Base-by-base conservation (phyloP, 2,888 invertebrate genomes). In the Camponotus fellah region DNA sequence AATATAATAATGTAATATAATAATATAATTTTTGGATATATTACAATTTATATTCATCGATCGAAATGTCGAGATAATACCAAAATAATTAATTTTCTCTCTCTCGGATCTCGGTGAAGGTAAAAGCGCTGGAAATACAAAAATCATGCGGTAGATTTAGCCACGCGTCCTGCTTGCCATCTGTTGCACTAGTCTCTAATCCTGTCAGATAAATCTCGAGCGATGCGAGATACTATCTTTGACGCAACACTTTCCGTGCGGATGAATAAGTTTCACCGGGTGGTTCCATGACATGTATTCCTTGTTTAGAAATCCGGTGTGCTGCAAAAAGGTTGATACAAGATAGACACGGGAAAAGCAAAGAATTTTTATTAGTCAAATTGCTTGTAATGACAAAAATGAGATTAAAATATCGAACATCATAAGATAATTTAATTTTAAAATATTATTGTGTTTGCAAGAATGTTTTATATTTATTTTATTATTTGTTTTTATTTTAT, bases 151-250 rank as follows among this genome's bases (percentile, higher is more conserved):
- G 74, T 64, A 83, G 76, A 75, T 90, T 91, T 91, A 81, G 90
- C 89, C 90, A 92, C 91, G 90, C 91, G 91, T 88, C 71, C 90
- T 86, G 87, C 89, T 87, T 91, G 71, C 92, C 93, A 93, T 92
- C 93, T 93, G 93, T 92, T 92, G 92, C 88, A 79, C 72, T 85
- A 84, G 82, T 82, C 80, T 81, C 75, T 86, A 87, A 90, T 89
- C 86, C 87, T 71, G 81, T 81, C 85, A 60, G 34, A 60, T 86
- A 83, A 87, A 86, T 53, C 64, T 69, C 17, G 71, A 56, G 74
- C 68, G 84, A 75, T 72, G 68, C 66, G 65, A 83, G 76, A 72
- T 84, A 82, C 68, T 68, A 79, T 72, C 58, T 46, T 65, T 43
- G 49, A 46, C 77, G 43, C 49, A 56, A 66, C 68, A 77, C 40